Conservation (phyloP, 2,797 vertebrate genomes). For the Manis crassicaudata region DNA sequence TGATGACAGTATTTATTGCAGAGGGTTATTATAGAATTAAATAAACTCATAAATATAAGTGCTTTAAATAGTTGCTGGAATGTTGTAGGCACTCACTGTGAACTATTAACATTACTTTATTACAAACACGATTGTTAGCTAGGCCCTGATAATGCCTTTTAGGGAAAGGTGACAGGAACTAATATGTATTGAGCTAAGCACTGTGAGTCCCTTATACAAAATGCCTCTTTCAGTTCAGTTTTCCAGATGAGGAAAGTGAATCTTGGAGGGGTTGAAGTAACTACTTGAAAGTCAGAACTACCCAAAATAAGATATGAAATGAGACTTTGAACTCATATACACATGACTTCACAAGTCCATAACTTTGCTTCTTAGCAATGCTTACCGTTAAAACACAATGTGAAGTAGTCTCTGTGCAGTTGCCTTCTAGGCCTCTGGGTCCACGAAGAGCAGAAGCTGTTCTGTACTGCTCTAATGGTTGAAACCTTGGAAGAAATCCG, state of each 20-base stretch:
- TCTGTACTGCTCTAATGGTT: not conserved
- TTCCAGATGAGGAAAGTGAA: not conserved
- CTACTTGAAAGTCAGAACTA: not conserved
- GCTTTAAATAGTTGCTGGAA: not conserved
- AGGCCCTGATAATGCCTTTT: not conserved
- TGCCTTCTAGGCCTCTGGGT: not conserved
- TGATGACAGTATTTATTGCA: not conserved
- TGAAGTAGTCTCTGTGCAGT: not conserved
- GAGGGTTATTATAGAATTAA: not conserved
- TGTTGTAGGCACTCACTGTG: not conserved
- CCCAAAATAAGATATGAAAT: not conserved
- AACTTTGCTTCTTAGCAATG: not conserved
- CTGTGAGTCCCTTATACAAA: not conserved
- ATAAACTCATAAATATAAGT: not conserved
- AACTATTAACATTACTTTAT: not conserved
- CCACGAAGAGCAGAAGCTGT: fast-evolving
- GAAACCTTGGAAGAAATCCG: not conserved
- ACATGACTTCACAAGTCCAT: not conserved
- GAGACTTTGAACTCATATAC: not conserved
- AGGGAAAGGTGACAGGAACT: not conserved
- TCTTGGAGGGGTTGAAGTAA: not conserved
- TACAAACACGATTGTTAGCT: not conserved
- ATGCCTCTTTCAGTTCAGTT: not conserved
- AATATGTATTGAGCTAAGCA: not conserved
- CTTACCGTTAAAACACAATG: not conserved